A percentile compares a stretch with the other conserved stretches of the same genome.
These are phyloP conservation scores for Philaethria dido DNA, from an alignment of 2,888 invertebrate species.

Conservation along the genomic window DNA sequence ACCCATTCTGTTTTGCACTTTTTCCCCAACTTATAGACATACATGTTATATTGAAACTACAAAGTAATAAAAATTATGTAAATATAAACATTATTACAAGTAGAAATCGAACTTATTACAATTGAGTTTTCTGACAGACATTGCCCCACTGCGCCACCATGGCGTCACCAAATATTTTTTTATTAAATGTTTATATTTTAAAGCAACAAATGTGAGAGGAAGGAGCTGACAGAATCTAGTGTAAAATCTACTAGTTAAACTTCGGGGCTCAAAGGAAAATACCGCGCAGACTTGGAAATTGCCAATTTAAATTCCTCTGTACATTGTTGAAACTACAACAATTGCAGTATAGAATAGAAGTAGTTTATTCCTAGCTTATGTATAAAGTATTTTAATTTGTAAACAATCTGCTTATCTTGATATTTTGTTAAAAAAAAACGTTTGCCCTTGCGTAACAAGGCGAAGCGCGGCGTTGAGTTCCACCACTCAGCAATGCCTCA, in stretches of 20 bases:
- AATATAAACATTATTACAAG: too few relatives aligned
- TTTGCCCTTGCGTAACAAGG: too few relatives aligned
- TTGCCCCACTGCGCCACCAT: neutral
- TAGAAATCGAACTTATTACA: too few relatives aligned
- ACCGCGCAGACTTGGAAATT: conserved; percentile 18
- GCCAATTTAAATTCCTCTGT: conserved; percentile 36
- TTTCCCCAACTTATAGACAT: too few relatives aligned
- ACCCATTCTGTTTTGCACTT: too few relatives aligned
- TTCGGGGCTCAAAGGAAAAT: conserved; percentile 39
- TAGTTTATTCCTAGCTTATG: conserved; percentile 17
- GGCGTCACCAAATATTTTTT: neutral
- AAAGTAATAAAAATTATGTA: too few relatives aligned
- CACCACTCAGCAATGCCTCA: too few relatives aligned
- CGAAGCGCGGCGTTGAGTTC: too few relatives aligned
- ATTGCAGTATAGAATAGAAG: conserved; percentile 22
- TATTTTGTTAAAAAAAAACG: too few relatives aligned
- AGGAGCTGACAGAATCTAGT: neutral
- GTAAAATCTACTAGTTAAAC: conserved; percentile 7
- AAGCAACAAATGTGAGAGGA: neutral
- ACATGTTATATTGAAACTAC: too few relatives aligned
- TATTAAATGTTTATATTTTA: neutral
- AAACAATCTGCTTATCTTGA: neutral
- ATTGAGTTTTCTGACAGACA: neutral
- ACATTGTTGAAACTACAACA: conserved; percentile 29
- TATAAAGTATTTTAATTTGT: conserved; percentile 4